Conservation (phyloP, 2,797 vertebrate species). For the Rhinella marina region DNA sequence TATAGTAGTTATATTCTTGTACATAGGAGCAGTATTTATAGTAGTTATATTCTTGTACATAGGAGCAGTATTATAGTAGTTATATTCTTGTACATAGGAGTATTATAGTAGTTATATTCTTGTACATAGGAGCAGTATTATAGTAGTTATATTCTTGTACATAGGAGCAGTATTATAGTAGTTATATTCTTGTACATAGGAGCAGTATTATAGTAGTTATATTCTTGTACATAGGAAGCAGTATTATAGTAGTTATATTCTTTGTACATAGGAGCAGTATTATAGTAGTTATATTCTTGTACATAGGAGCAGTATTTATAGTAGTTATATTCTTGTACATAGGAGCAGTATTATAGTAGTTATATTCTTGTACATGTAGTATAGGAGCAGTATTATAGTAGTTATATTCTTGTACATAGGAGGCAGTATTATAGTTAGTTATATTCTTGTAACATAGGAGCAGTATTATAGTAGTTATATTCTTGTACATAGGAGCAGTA, state of each 20-base stretch:
- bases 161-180: constrained; percentile 1
- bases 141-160: constrained; percentile 7
- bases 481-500: background rate
- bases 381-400: background rate
- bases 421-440: constrained; percentile 5
- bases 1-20: constrained; percentile 12
- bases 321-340: background rate
- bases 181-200: constrained; percentile 14
- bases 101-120: constrained; percentile 7
- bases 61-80: background rate
- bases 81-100: too few species aligned
- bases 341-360: background rate
- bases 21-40: background rate
- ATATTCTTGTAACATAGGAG: background rate
- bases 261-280: background rate
- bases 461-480: constrained; percentile 15
- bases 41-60: background rate
- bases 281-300: background rate
- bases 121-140: constrained; percentile 8
- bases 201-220: constrained; percentile 6
- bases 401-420: constrained; percentile 11
- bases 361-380: background rate
- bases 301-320: background rate
- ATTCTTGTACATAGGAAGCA: background rate
- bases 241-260: constrained; percentile 9